Base-by-base conservation (phyloP, 2,113 vertebrate genomes). In the Salvelinus alpinus region DNA sequence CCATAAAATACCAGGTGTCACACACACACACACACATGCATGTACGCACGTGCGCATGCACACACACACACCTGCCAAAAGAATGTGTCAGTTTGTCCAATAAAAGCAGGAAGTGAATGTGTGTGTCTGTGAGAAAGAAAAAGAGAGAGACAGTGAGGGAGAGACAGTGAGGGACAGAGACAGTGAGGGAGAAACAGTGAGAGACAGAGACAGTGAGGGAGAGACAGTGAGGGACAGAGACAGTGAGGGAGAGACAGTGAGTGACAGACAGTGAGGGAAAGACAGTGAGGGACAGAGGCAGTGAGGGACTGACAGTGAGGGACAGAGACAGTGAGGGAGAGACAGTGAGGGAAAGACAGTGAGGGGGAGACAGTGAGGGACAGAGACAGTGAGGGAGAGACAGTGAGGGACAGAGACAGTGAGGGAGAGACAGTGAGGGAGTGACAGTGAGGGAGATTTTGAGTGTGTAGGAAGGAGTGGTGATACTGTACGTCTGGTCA, bases 21-120 rank as follows among this genome's bases (percentile, higher is more conserved):
- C 2, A 72, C 57, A 14, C 29, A 72, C 29, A 72, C 7, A 5
- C 70, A 70, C 3, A 25, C 16, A 67, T 47, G 80, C 69, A 62
- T 47, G 38, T 13, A 66, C 70, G 75, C 62, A n/a, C 60, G 22
- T 64, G 65, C 0, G 70, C 11, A 60, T 20, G 65, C 31, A 67
- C 25, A 31, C 20, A 31, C 47, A 72, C 64, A 54, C 66, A 18
- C 16, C 12, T 18, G 14, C 13, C 51, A 54, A 54, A 54, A 54
- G 0, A 54, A 54, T 14, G 13, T 14, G 48, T 54, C 48, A 54
- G 48, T 54, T 54, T 13, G 48, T 54, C 48, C 12, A 54, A 54
- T 14, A 18, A 54, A 13, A 54, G 31, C 31, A 34, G 31, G 31
- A 34, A 34, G 5, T 34, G 31, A 34, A 34, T 34, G 31, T 34